A percentile compares a stretch with the other conserved stretches of the same genome.
phyloP scores from a whole-genome alignment of 2,888 invertebrate species.

The Tetramorium bicarinatum region DNA sequence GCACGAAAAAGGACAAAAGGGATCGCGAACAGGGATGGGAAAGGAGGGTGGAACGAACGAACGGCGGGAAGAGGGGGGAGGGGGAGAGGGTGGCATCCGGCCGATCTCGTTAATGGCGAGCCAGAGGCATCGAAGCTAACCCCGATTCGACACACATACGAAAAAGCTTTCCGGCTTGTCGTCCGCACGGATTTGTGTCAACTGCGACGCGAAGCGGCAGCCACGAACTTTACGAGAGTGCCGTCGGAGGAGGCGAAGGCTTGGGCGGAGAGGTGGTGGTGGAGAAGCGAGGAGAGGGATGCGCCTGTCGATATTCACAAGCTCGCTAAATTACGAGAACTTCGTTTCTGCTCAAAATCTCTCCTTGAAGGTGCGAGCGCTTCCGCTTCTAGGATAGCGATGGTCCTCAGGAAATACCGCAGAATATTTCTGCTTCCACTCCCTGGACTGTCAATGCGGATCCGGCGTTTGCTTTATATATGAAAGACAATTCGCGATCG shows the following conservation, averaged over 20 bases:
- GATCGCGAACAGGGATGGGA: conserved; percentile 20
- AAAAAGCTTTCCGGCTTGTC: conserved; percentile 66
- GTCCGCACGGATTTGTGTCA: conserved; percentile 68
- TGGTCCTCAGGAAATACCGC: conserved; percentile 38
- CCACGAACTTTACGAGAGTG: conserved; percentile 60
- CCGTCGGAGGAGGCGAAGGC: conserved; percentile 16
- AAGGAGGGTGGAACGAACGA: background rate
- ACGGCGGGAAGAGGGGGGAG: background rate
- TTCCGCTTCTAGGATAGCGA: conserved; percentile 39
- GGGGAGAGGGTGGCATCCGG: conserved; percentile 39
- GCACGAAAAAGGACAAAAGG: conserved; percentile 55
- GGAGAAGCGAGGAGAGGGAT: conserved; percentile 34
- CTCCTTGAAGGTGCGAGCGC: conserved; percentile 48
- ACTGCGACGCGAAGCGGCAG: conserved; percentile 60
- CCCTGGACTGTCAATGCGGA: conserved; percentile 19
- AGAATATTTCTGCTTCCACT: conserved; percentile 24
- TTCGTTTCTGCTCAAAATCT: conserved; percentile 61
- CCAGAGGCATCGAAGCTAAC: conserved; percentile 63
- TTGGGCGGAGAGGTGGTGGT: conserved; percentile 6
- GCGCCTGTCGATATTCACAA: conserved; percentile 68
- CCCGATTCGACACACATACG: conserved; percentile 65
- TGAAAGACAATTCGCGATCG: conserved; percentile 14
- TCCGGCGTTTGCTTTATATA: conserved; percentile 1
- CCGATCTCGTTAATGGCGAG: conserved; percentile 66
- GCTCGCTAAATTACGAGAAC: conserved; percentile 65